Base-by-base conservation (phyloP, 1,140 invertebrate species). In the Hestina assimilis region DNA sequence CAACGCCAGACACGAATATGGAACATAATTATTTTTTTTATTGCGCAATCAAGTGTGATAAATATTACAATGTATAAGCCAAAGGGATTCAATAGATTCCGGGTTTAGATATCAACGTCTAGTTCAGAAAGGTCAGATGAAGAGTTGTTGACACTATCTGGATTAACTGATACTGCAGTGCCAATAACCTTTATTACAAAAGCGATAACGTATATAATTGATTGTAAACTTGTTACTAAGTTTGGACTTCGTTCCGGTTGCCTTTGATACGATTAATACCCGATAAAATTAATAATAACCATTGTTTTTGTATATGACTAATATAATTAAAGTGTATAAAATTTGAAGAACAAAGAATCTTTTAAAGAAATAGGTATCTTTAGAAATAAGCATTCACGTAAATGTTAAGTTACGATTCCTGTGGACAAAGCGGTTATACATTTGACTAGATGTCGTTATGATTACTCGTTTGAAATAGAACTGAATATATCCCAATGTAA, bases 161-260 rank as follows among this genome's bases (percentile, higher is more conserved):
- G 23, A 51, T 51, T 51, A 51, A 41, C 14, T 21, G 35, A 41
- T 51, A 51, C 48, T 7, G 11, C 7, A 15, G 41, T 20, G 21
- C 12, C 38, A 51, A 51, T 40, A 51, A 41, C 40, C 48, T 51
- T 41, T 51, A 24, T 17, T n/a, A 3, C 4, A 28, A 19, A 40
- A 12, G 19, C 33, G 63, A 66, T 63, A 66, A 69, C 43, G 45
- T 43, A 51, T 42, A 60, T 38, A 55, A 58, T 59, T 58, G 41
- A 65, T 63, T 50, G 66, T 57, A 63, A 26, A 11, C 7, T 42
- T 53, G 54, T 58, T 55, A 52, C 38, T 11, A 62, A 20, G 41
- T 38, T 51, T 46, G 51, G 48, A 58, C 54, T 54, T 60, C 47
- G 53, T 45, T 54, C 59, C 24, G 28, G 38, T 46, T 58, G 21